Conservation (phyloP, 2,113 vertebrate genomes). For the Eira barbara region DNA sequence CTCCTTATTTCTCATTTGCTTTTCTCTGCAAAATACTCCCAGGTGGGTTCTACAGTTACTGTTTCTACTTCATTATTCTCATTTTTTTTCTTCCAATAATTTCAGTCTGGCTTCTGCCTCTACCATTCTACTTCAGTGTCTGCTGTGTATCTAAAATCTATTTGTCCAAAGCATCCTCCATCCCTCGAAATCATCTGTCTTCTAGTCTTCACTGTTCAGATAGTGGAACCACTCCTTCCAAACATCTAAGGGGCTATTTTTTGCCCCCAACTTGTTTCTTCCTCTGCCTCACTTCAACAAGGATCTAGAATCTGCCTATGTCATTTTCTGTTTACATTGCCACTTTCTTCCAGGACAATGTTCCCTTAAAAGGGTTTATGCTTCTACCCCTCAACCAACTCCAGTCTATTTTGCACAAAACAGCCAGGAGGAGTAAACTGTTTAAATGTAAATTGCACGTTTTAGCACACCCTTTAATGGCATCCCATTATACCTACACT, state of each 20-base stretch:
- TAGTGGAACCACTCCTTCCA: not conserved
- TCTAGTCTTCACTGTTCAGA: not conserved
- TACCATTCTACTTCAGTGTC: not conserved
- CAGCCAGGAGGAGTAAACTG: not conserved
- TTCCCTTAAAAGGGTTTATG: not conserved
- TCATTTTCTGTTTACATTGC: not conserved
- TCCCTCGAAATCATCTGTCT: not conserved
- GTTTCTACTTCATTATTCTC: not conserved
- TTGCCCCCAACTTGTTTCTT: not conserved
- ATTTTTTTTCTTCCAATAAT: not conserved
- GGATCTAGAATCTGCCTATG: not conserved
- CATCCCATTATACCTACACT: not conserved
- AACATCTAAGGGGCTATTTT: not conserved
- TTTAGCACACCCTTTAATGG: not conserved
- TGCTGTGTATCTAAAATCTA: not conserved
- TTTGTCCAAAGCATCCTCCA: not conserved
- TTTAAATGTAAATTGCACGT: not conserved
- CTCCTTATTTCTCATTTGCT: not conserved
- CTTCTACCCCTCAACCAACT: not conserved
- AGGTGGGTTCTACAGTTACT: not conserved
- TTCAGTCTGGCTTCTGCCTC: not conserved
- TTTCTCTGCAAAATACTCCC: not conserved
- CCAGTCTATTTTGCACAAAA: slow-evolving; percentile 4
- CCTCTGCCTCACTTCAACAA: not conserved
- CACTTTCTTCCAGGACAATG: not conserved